Evolutionary conservation across 2,797 vertebrate genomes (phyloP).

Genomic region (Crocidura indochinensis): DNA sequence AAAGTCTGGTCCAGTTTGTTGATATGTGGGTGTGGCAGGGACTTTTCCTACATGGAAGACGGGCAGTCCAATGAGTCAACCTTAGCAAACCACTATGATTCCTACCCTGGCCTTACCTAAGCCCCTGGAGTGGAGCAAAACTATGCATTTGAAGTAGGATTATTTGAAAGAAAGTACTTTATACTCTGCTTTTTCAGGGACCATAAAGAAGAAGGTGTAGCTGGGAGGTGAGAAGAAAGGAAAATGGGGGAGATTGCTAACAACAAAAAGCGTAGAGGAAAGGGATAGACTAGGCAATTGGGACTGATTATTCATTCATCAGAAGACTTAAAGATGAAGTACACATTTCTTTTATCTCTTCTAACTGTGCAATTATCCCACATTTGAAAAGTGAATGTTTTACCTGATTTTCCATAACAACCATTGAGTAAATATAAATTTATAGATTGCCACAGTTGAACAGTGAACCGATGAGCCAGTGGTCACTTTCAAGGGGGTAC

Average conservation of each 20-base stretch:
- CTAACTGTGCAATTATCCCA: conserved; percentile 84
- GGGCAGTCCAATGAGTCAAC: conserved; percentile 16
- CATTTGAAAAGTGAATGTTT: conserved; percentile 89
- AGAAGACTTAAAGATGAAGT: conserved; percentile 76
- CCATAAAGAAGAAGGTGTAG: conserved; percentile 41
- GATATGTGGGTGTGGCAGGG: conserved; percentile 36
- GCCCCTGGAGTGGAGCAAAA: conserved; percentile 34
- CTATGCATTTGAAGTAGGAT: conserved; percentile 5
- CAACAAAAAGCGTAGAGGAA: not conserved
- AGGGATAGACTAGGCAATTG: conserved; percentile 70
- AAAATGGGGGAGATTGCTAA: conserved; percentile 22
- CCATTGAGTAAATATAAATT: conserved; percentile 86
- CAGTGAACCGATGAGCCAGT: conserved; percentile 68
- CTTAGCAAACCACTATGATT: not conserved
- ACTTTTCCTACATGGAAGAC: not conserved
- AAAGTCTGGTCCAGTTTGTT: not conserved
- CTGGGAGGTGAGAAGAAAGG: conserved; percentile 1
- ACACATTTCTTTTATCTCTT: conserved; percentile 83
- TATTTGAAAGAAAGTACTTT: conserved; percentile 15
- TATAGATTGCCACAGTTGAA: conserved; percentile 78
- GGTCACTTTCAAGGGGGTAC: conserved; percentile 78
- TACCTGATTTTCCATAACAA: conserved; percentile 88
- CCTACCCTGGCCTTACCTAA: conserved; percentile 21
- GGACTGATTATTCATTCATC: conserved; percentile 72
- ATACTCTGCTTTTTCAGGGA: conserved; percentile 25